phyloP scores from a whole-genome alignment of 2,888 invertebrate genomes.

The Nomada fabriciana region DNA sequence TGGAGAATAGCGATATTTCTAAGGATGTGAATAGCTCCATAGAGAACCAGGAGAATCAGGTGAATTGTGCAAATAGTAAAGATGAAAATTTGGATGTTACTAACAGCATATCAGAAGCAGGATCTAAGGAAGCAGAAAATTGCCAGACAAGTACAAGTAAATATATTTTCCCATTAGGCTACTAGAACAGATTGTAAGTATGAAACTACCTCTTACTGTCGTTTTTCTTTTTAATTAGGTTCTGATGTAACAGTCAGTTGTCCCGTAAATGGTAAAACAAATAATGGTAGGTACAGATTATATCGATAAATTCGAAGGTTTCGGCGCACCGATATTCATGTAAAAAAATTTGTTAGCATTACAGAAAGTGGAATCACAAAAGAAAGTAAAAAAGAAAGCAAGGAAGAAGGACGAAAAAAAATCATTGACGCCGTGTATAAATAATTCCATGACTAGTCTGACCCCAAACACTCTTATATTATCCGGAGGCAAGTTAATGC shows the following conservation, averaged over 20 bases:
- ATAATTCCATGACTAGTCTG: slow-evolving; percentile 72
- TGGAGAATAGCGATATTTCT: slow-evolving; percentile 52
- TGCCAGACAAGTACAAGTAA: slow-evolving; percentile 46
- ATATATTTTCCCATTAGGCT: neutral
- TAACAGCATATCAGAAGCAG: slow-evolving; percentile 29
- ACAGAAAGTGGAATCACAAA: slow-evolving; percentile 71
- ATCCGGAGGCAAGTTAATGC: slow-evolving; percentile 81
- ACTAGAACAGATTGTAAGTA: too few relatives aligned
- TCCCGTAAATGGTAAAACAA: slow-evolving; percentile 41
- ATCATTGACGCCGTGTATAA: slow-evolving; percentile 47
- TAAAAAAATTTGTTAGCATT: slow-evolving; percentile 53
- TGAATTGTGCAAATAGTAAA: slow-evolving; percentile 74
- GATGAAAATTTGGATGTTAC: slow-evolving; percentile 50
- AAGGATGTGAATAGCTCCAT: slow-evolving; percentile 72
- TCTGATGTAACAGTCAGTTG: slow-evolving; percentile 23
- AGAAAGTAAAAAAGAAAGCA: slow-evolving; percentile 76
- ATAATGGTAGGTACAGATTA: slow-evolving; percentile 43
- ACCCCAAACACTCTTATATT: slow-evolving; percentile 80
- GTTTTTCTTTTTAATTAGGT: slow-evolving; percentile 35
- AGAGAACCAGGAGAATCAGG: slow-evolving; percentile 82
- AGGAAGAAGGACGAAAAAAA: slow-evolving; percentile 68
- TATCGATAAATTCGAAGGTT: neutral
- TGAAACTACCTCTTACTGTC: neutral
- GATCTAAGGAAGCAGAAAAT: slow-evolving; percentile 44
- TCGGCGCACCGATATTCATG: neutral